Base-by-base conservation (phyloP, 1,140 invertebrate species). In the Contarinia nasturtii region DNA sequence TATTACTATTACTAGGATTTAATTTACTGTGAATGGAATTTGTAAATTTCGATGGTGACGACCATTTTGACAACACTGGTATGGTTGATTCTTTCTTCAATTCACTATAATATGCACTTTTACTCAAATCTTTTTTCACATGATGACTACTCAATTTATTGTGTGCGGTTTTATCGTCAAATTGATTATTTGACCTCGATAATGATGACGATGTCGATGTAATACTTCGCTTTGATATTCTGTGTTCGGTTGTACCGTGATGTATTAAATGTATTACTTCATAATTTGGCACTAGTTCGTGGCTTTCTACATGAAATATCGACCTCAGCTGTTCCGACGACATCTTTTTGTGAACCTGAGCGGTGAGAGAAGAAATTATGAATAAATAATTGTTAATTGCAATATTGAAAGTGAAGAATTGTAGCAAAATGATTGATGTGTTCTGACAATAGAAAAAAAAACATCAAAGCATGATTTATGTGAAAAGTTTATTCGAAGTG, bases 331-430 rank as follows among this genome's bases (percentile, higher is more conserved):
- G 82, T 50, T 82, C 78, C 57, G 72, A 61, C 51, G 80, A 80
- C 85, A 89, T 87, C 58, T 82, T 76, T 67, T 81, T 77, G 70
- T 89, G 85, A 61, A 86, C 72, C 81, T 84, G 73, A 37, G 74
- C 75, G 61, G 65, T 63, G 52, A 56, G 54, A 56, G 14, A 38
- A 20, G 15, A 38, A 21, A 38, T 34, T 34, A 14, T 34, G 7
- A 8, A 8, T 34, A 8, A 8, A 14, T 7, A 14, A 34, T 8
- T 34, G 14, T 34, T 34, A 8, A 8, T 34, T 14, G 33, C 14
- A 8, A 8, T 34, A 34, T 34, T 8, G 7, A 34, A 7, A 34
- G 7, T 34, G 7, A 14, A 34, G 14, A 7, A 34, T 34, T 34
- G 33, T 34, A 34, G 33, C 33, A 34, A 34, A 34, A 8, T 34